Evolutionary conservation across 2,888 invertebrate genomes (phyloP).

Genomic region (Tipula confusa): DNA sequence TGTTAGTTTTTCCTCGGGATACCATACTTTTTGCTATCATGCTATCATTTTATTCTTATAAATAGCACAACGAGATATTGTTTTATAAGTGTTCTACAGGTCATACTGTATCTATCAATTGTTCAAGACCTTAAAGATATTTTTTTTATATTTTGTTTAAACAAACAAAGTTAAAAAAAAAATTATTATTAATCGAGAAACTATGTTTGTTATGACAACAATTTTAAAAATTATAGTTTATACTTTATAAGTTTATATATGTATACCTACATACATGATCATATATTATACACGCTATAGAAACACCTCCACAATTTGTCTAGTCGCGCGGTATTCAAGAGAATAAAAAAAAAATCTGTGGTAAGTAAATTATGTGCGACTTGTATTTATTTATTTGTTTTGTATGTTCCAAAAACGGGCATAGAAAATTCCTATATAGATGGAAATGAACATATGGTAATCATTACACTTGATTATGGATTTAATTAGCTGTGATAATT

Average conservation of each 20-base stretch:
- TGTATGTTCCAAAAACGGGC: neutral
- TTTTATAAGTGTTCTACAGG: too few species aligned
- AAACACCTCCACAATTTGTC: neutral
- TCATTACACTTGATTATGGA: neutral
- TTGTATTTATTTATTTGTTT: neutral
- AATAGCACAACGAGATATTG: too few species aligned
- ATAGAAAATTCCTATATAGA: neutral
- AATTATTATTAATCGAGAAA: neutral
- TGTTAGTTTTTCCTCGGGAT: too few species aligned
- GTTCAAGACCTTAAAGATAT: neutral
- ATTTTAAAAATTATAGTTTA: neutral
- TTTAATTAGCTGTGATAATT: constrained; percentile 25
- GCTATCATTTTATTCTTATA: too few species aligned
- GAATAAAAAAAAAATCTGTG: neutral
- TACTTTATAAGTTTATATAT: too few species aligned
- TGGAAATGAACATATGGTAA: neutral
- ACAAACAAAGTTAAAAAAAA: neutral
- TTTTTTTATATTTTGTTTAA: neutral
- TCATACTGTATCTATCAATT: too few species aligned
- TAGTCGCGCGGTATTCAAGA: neutral
- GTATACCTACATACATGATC: too few species aligned
- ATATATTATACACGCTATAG: neutral
- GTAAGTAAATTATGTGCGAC: neutral
- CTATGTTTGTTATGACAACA: constrained; percentile 3
- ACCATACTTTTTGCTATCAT: too few species aligned